These are phyloP conservation scores for Himalopsyche anomala DNA, from an alignment of 2,888 invertebrate species.

Conservation along the genomic window DNA sequence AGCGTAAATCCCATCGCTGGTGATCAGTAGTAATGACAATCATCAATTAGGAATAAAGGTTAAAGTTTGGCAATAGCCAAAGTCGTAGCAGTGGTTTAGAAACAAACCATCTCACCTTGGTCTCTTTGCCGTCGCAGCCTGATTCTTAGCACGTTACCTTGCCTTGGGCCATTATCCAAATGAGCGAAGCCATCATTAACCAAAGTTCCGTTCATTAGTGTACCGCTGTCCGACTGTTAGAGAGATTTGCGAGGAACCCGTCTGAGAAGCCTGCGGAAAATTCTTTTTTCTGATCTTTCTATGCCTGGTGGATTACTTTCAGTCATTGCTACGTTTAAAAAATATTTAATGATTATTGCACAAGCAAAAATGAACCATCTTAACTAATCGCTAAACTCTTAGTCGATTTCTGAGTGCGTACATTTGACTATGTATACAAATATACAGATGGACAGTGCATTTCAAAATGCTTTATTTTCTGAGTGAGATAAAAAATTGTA, in stretches of 20 bases:
- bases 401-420: too few relatives aligned
- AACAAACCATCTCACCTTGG: constrained; percentile 22
- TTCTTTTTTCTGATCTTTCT: background rate
- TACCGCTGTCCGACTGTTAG: background rate
- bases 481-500: too few relatives aligned
- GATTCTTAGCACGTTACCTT: constrained; percentile 48
- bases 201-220: constrained; percentile 56
- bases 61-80: constrained; percentile 12
- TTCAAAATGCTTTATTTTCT: too few relatives aligned
- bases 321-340: background rate
- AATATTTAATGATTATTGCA: too few relatives aligned
- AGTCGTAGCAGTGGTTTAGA: background rate
- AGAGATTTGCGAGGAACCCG: constrained; percentile 29
- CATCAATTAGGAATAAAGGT: constrained; percentile 34
- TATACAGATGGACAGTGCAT: too few relatives aligned
- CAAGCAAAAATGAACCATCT: too few relatives aligned
- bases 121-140: background rate
- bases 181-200: constrained; percentile 50
- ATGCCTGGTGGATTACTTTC: constrained; percentile 3
- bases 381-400: too few relatives aligned
- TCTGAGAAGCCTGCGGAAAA: background rate
- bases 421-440: too few relatives aligned
- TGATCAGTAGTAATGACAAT: constrained; percentile 25
- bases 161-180: constrained; percentile 46
- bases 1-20: constrained; percentile 11